Evolutionary conservation across 1,140 invertebrate genomes (phyloP), one percentile per base, ranked within the genome.

Genomic region (Pygmarrhopalites habei): DNA sequence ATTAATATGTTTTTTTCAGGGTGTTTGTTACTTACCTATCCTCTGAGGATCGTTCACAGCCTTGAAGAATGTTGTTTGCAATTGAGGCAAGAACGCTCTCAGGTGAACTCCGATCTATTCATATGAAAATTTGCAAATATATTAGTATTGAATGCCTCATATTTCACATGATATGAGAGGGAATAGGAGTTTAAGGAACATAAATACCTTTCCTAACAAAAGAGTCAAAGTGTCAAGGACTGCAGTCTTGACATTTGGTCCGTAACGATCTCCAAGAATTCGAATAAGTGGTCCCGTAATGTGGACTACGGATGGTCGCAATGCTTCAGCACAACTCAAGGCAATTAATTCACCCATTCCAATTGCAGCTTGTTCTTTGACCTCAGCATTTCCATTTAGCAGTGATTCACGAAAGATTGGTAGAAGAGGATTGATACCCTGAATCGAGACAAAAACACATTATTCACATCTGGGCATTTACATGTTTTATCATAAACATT

Each of bases 31-130:
- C n/a, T n/a, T n/a, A n/a, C n/a, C n/a, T n/a, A n/a, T n/a, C 64
- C 92, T 79, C 74, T 92, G 89, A 26, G 85, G 82, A 76, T 98
- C 95, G 75, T 88, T 87, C 21, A 97, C 78, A 2, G 94, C 87
- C 79, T 95, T 95, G 15, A 98, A 80, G 77, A 99, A 98, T 3
- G 95, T 98, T 21, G 94, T 97, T 81, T 98, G 95, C 12, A 99
- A 80, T 79, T 99, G 95, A 14, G 96, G 95, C 71, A 99, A 79
- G 77, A 99, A 99, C 74, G 98, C 94, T 77, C 95, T 97, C 74
- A 99, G 76, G 83, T 94, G 88, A 12, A 87, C 81, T 19, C 92
- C 91, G 62, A 93, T 89, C 86, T 89, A 70, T 25, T 10, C 7
- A 55, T 72, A 69, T 69, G 57, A 39, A 60, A 41, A 44, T 21